Percentiles rank a stretch among this genome's conserved stretches.
phyloP scores from a whole-genome alignment of 2,888 invertebrate genomes.

The Drosophila mimetica region DNA sequence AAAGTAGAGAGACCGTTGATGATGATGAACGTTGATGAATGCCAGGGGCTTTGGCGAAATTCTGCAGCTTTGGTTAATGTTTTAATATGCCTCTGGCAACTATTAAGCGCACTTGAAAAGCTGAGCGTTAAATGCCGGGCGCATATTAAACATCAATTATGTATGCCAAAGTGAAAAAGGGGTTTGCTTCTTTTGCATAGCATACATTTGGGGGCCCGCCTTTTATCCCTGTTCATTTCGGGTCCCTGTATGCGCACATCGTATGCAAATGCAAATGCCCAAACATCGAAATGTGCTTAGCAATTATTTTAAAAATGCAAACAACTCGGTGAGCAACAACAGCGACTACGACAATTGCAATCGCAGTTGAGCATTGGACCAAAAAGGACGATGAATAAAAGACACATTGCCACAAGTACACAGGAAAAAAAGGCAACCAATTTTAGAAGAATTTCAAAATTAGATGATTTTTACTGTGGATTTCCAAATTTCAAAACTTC shows the following conservation, averaged over 20 bases:
- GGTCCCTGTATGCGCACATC: slow-evolving; percentile 2
- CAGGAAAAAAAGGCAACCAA: not conserved
- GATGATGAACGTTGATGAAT: slow-evolving; percentile 72
- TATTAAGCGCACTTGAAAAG: slow-evolving; percentile 61
- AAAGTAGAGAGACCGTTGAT: slow-evolving; percentile 1
- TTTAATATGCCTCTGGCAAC: slow-evolving; percentile 77
- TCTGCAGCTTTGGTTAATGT: slow-evolving; percentile 56
- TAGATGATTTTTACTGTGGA: no score
- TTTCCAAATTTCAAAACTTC: no score
- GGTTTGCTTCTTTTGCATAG: slow-evolving; percentile 55
- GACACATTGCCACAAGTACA: slow-evolving; percentile 17
- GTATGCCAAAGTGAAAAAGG: slow-evolving; percentile 36
- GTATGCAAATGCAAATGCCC: slow-evolving; percentile 37
- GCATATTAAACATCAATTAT: slow-evolving; percentile 73
- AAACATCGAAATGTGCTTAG: slow-evolving; percentile 60
- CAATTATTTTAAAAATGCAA: slow-evolving; percentile 55
- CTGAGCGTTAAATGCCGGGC: slow-evolving; percentile 64
- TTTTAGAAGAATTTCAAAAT: no score
- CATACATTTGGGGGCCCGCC: slow-evolving; percentile 59
- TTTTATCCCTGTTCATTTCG: not conserved
- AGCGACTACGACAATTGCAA: slow-evolving; percentile 44
- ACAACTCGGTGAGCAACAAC: slow-evolving; percentile 22
- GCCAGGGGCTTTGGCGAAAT: slow-evolving; percentile 35
- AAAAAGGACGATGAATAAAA: slow-evolving; percentile 20
- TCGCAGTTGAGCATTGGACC: slow-evolving; percentile 49